A percentile compares a stretch with the other conserved stretches of the same genome.
phyloP scores from a whole-genome alignment of 1,140 invertebrate genomes.

The Scaptodrosophila lebanonensis region DNA sequence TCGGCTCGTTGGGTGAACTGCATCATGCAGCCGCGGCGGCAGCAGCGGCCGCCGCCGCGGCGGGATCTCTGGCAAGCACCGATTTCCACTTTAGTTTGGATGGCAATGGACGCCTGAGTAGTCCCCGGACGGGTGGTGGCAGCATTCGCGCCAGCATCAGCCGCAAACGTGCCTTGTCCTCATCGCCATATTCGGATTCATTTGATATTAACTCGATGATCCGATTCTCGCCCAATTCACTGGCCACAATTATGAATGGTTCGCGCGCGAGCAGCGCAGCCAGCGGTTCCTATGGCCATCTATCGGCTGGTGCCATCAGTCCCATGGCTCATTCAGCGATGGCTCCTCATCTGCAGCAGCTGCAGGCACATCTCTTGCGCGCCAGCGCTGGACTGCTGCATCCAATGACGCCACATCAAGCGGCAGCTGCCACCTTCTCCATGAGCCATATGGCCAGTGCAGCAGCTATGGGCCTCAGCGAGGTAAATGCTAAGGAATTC shows the following conservation, averaged over 20 bases:
- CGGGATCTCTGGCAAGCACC: constrained; percentile 82
- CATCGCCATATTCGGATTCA: constrained; percentile 95
- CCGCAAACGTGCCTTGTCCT: constrained; percentile 93
- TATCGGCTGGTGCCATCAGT: constrained; percentile 85
- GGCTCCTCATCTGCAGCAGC: constrained; percentile 85
- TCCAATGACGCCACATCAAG: constrained; percentile 79
- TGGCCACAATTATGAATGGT: constrained; percentile 93
- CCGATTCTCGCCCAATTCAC: constrained; percentile 94
- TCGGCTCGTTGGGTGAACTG: constrained; percentile 55
- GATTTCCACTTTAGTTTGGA: constrained; percentile 87
- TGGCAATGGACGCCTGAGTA: constrained; percentile 78
- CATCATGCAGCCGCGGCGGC: constrained; percentile 70
- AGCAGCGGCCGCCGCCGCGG: constrained; percentile 44
- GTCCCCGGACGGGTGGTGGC: constrained; percentile 78
- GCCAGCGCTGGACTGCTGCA: constrained; percentile 80
- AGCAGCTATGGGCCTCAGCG: constrained; percentile 27
- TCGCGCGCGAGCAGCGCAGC: constrained; percentile 89
- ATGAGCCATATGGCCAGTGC: constrained; percentile 62
- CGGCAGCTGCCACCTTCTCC: constrained; percentile 77
- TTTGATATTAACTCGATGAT: constrained; percentile 97
- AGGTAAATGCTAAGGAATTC: constrained; percentile 39
- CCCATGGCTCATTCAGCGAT: constrained; percentile 81
- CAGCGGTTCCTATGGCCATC: constrained; percentile 95
- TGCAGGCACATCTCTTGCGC: constrained; percentile 86
- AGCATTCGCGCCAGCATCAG: constrained; percentile 83